Evolutionary conservation across 2,113 vertebrate genomes (phyloP), one percentile per base, ranked within the genome.

Genomic region (Phalacrocorax aristotelis): DNA sequence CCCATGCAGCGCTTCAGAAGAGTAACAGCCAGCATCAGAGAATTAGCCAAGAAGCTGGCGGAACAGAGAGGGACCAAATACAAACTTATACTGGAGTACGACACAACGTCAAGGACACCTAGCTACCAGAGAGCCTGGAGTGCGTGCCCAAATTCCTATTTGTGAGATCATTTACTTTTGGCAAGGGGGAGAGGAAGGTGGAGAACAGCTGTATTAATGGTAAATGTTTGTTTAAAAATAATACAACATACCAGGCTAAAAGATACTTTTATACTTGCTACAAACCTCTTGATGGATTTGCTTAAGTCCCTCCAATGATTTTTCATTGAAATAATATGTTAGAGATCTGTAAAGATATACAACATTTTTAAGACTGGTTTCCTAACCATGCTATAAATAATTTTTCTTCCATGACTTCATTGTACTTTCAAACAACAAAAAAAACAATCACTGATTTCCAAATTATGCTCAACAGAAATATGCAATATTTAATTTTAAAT

Each of bases 231-330:
- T 51, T 88, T 40, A 87, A 83, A 89, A 79, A 64, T 12, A 61
- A 55, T 23, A 23, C 27, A 85, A 58, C 18, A 70, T 15, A 46
- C 16, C 54, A 70, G 6, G 27, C 48, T 51, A 82, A 71, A 85
- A 79, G 34, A 54, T 7, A 72, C 8, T 75, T 75, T 84, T 66
- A 82, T 42, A 75, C 32, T 66, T 72, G n/a, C 14, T 84, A 97
- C 97, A 58, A 83, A 99, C 99, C 98, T 96, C 98, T 75, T 98
- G 98, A 86, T 99, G 99, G 84, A 99, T 99, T 94, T 97, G 97
- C 95, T 98, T 99, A 38, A 99, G 98, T 72, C 98, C 98, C 17
- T 98, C 98, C 85, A 99, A 64, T 2, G 93, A 97, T 72, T 98
- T 97, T 64, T 98, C 92, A 20, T 92, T 98, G 95, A 99, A 98